These are phyloP conservation scores for Dexiosoma caninum DNA, from an alignment of 2,888 invertebrate genomes.

Conservation along the genomic window DNA sequence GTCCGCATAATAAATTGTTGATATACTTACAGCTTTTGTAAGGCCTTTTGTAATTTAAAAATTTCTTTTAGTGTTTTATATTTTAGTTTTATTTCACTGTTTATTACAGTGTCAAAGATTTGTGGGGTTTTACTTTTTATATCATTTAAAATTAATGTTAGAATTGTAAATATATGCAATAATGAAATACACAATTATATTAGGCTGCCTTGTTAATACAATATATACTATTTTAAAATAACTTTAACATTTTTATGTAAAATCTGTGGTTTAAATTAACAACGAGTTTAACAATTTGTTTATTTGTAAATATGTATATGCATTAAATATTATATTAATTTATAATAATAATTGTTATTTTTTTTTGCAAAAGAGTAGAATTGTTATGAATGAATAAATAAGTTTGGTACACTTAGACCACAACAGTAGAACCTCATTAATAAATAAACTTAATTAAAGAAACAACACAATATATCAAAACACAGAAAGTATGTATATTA, in stretches of 20 bases:
- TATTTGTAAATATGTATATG: background rate
- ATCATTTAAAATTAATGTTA: conserved; percentile 50
- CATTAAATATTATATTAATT: too few species aligned
- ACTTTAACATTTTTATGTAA: conserved; percentile 36
- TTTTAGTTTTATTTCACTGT: conserved; percentile 21
- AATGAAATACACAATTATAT: conserved; percentile 31
- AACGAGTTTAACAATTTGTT: conserved; percentile 56
- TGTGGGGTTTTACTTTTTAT: conserved; percentile 41
- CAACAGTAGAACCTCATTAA: conserved; percentile 55
- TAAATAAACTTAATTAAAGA: conserved; percentile 52
- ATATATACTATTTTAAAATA: background rate
- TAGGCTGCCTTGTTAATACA: conserved; percentile 39
- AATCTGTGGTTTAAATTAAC: conserved; percentile 45
- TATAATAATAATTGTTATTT: conserved; percentile 22
- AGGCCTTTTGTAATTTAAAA: background rate
- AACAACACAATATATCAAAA: conserved; percentile 18
- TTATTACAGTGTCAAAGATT: conserved; percentile 55
- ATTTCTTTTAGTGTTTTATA: background rate
- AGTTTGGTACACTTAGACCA: conserved; percentile 58
- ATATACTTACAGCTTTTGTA: background rate
- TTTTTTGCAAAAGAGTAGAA: conserved; percentile 17
- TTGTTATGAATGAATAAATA: conserved; percentile 32
- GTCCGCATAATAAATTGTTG: too few species aligned
- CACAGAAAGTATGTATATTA: background rate
- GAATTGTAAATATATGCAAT: conserved; percentile 30